Base-by-base conservation (phyloP, 1,140 invertebrate species). In the Bombyx mori region DNA sequence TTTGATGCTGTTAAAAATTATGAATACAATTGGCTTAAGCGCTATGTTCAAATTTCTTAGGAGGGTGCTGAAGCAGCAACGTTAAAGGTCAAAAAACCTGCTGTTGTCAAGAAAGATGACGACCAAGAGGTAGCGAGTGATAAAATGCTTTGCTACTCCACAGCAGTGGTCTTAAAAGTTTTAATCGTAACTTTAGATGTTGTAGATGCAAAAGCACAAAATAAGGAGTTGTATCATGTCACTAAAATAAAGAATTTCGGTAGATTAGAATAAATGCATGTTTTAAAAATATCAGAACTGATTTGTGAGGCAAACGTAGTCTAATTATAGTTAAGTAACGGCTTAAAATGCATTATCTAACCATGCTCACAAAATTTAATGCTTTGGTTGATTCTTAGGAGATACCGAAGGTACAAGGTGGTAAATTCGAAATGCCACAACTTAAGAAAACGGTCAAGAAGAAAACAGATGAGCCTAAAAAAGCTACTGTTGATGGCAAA, bases 31-130 rank as follows among this genome's bases (percentile, higher is more conserved):
- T 5, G 26, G 26, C 26, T 35, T 35, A 35, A 35, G 4, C 26
- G 4, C 4, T 35, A 35, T 35, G 42, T 51, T 51, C 10, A 26
- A 51, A 60, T 60, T 60, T 42, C 61, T 54, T 81, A 87, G 84
- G 80, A 83, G 68, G 84, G 82, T 69, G 57, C 77, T 46, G 82
- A 87, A 57, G 78, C 76, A 58, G 84, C 84, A 58, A 52, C 72
- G 61, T 81, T 87, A 62, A 87, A 87, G 63, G 71, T 87, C 60
- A 87, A 87, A 79, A 87, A 86, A 70, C 79, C 84, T 42, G 81
- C 78, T 53, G 79, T 87, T 12, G 71, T 76, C 68, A 85, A 86
- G 67, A 83, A 82, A 73, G 74, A 66, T 53, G 68, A 69, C 43
- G 71, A 35, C 4, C 26, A 77, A 50, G 68, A 76, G 62, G 80